Evolutionary conservation across 1,140 invertebrate species (phyloP).

Genomic region (Dermatophagoides farinae): DNA sequence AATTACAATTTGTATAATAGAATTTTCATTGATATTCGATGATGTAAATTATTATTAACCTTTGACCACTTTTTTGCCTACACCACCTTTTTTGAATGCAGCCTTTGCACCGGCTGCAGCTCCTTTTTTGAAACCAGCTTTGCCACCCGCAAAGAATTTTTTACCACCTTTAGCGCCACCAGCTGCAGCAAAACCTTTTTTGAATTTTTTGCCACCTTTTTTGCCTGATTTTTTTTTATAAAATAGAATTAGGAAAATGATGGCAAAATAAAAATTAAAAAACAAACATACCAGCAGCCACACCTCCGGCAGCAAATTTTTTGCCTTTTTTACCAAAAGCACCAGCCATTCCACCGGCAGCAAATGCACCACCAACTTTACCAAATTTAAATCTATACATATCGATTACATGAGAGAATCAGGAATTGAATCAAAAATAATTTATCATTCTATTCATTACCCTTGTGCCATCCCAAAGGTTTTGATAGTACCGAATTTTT

Average conservation of each 20-base stretch:
- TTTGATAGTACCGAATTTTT: constrained; percentile 8
- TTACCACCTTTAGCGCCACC: constrained; percentile 9
- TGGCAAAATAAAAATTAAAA: not conserved
- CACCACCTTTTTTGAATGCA: constrained; percentile 9
- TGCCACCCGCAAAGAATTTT: constrained; percentile 1
- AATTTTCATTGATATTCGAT: too few species aligned
- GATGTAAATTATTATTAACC: not conserved
- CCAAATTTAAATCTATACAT: constrained; percentile 6
- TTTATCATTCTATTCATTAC: constrained; percentile 9
- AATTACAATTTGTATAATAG: too few species aligned
- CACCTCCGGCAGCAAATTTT: not conserved
- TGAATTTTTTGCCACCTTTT: not conserved
- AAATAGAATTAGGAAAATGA: not conserved
- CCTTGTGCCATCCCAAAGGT: constrained; percentile 13
- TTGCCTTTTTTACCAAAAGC: not conserved
- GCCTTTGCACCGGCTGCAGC: not conserved
- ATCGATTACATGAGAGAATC: not conserved
- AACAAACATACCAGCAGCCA: not conserved
- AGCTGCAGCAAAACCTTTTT: constrained; percentile 1
- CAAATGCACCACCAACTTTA: constrained; percentile 8
- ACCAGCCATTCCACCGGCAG: constrained; percentile 11
- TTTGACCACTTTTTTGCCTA: constrained; percentile 1
- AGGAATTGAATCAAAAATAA: not conserved
- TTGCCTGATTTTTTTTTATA: not conserved
- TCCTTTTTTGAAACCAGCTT: constrained; percentile 4